Evolutionary conservation across 2,113 vertebrate genomes (phyloP).

Genomic region (Esox niger): DNA sequence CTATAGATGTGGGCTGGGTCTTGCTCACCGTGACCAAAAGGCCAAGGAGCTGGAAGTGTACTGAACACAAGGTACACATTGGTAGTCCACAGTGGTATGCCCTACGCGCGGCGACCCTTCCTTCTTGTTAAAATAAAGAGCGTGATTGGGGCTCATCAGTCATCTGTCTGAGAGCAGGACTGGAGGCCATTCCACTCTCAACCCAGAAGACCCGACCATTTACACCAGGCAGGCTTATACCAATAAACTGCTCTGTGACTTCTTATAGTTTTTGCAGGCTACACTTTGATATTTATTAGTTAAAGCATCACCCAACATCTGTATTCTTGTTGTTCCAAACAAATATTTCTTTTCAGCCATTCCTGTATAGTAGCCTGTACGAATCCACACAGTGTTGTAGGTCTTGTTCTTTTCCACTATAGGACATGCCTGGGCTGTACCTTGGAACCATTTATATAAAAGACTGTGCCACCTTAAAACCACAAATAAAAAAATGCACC

Average conservation of each 20-base stretch:
- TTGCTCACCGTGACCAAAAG: constrained; percentile 15
- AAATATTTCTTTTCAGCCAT: no score
- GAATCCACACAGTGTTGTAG: no score
- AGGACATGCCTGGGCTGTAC: no score
- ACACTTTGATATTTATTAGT: no score
- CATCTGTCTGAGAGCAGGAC: constrained; percentile 29
- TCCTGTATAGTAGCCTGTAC: no score
- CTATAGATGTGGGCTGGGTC: constrained; percentile 28
- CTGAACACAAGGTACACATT: constrained; percentile 28
- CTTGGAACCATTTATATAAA: no score
- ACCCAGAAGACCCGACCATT: constrained; percentile 36
- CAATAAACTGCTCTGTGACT: neutral
- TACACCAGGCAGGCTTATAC: neutral
- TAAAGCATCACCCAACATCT: no score
- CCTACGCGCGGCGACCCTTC: constrained; percentile 25
- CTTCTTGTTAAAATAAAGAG: constrained; percentile 43
- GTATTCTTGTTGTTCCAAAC: no score
- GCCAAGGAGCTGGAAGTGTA: constrained; percentile 14
- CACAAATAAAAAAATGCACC: no score
- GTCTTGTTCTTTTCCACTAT: no score
- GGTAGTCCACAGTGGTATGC: constrained; percentile 28
- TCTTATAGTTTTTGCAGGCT: no score
- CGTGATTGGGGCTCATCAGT: constrained; percentile 52
- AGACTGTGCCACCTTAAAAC: no score
- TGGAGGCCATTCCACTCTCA: constrained; percentile 33